Conservation (phyloP, 2,888 invertebrate genomes). For the Eledone cirrhosa region DNA sequence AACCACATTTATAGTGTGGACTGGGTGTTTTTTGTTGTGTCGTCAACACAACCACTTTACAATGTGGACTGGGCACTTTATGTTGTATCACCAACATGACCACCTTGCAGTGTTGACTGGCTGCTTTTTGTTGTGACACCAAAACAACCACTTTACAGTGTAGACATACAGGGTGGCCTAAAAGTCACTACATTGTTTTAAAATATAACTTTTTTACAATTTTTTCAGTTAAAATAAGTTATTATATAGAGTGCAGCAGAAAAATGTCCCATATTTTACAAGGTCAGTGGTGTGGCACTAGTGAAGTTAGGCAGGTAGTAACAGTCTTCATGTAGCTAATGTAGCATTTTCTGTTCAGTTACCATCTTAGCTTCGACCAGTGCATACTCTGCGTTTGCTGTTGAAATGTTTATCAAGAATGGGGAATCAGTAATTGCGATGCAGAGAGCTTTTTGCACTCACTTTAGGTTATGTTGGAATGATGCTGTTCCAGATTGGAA, state of each 20-base stretch:
- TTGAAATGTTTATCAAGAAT: background rate
- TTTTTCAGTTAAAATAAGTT: too few species aligned
- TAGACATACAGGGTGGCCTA: too few species aligned
- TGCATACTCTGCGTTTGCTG: background rate
- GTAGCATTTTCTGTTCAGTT: background rate
- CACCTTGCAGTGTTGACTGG: too few species aligned
- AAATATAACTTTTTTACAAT: too few species aligned
- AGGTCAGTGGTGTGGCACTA: background rate
- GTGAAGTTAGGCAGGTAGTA: background rate
- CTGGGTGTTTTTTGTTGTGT: too few species aligned
- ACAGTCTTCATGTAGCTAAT: background rate
- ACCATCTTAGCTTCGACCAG: background rate
- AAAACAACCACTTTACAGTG: too few species aligned
- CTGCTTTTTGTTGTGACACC: too few species aligned
- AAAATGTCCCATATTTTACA: background rate
- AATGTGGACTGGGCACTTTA: too few species aligned
- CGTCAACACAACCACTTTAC: too few species aligned
- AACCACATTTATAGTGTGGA: too few species aligned
- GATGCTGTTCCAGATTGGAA: background rate
- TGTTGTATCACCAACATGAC: too few species aligned
- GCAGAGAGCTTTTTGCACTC: background rate
- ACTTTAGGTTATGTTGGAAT: background rate
- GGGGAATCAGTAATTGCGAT: background rate
- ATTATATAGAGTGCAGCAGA: background rate
- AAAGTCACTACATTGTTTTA: too few species aligned